Evolutionary conservation across 2,797 vertebrate species (phyloP).

Genomic region (Hapalemur alaotrensis): DNA sequence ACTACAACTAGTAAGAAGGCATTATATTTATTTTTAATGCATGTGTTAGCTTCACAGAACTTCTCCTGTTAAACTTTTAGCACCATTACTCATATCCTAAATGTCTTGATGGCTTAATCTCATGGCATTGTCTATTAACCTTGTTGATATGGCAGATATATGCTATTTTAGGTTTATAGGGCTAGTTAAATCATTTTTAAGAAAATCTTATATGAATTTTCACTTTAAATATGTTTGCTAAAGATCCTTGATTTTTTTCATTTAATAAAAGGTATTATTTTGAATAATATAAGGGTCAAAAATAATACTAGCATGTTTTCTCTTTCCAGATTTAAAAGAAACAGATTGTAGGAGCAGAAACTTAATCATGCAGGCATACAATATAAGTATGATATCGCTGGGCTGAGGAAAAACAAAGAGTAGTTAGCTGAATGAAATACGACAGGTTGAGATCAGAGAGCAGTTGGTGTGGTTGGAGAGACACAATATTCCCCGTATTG

Average conservation of each 20-base stretch:
- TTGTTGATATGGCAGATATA: not conserved
- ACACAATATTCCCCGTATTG: not conserved
- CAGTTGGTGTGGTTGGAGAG: not conserved
- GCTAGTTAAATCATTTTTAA: not conserved
- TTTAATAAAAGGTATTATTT: not conserved
- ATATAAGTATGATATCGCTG: not conserved
- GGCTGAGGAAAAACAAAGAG: not conserved
- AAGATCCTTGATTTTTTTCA: not conserved
- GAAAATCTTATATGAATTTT: not conserved
- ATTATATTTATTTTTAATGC: not conserved
- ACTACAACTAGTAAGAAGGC: not conserved
- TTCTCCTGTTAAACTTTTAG: not conserved
- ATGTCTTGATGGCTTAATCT: not conserved
- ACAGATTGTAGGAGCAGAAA: not conserved
- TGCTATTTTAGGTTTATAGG: not conserved
- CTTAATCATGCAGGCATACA: not conserved
- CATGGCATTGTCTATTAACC: not conserved
- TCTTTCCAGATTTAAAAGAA: not conserved
- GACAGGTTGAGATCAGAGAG: not conserved
- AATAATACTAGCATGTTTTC: not conserved
- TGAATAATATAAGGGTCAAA: not conserved
- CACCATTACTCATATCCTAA: not conserved
- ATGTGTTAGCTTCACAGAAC: not conserved
- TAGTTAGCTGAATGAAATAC: not conserved
- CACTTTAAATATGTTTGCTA: not conserved